Evolutionary conservation across 2,888 invertebrate species (phyloP), one percentile per base, ranked within the genome.

Genomic region (Sinohyriopsis cumingii): DNA sequence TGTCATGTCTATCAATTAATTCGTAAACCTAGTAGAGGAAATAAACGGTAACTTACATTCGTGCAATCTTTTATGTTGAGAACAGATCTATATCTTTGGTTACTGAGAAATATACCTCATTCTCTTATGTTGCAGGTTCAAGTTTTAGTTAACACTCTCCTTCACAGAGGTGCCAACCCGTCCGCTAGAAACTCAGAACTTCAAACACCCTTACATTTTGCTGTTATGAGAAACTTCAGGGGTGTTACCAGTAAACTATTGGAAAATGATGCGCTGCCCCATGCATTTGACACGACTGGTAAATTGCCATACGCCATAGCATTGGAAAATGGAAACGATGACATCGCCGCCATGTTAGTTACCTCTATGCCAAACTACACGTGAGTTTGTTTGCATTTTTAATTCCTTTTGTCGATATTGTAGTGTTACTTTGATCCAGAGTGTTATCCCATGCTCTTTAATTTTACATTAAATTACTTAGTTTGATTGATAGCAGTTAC

Each of bases 101-200:
- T 57, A n/a, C 7, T 57, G n/a, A 18, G n/a, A 53, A n/a, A 28
- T n/a, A 64, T 64, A 22, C 20, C 25, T 54, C 62, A 57, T 18
- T 18, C 9, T 24, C n/a, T 18, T 28, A 22, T 64, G 28, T 70
- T 63, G 33, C 69, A 86, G 85, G 81, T 85, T 3, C 81, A 82
- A 60, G 66, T 82, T 54, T 69, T 84, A 56, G 79, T 84, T 6
- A 85, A 82, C 60, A 80, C 79, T 9, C 67, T 87, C 12, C 80
- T 86, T 15, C 79, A 85, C 61, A 76, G 84, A n/a, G 87, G 87
- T 0, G 86, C 86, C 56, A 81, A 82, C 59, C 82, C 85, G 1
- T 82, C 82, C 1, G 69, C 80, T 6, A 63, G 72, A 15, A 82
- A 85, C 64, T 24, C 33, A 3, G 65, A 79, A 24, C 63, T 75